Evolutionary conservation across 2,888 invertebrate genomes (phyloP).

Genomic region (Kuschelorhynchus macadamiae): DNA sequence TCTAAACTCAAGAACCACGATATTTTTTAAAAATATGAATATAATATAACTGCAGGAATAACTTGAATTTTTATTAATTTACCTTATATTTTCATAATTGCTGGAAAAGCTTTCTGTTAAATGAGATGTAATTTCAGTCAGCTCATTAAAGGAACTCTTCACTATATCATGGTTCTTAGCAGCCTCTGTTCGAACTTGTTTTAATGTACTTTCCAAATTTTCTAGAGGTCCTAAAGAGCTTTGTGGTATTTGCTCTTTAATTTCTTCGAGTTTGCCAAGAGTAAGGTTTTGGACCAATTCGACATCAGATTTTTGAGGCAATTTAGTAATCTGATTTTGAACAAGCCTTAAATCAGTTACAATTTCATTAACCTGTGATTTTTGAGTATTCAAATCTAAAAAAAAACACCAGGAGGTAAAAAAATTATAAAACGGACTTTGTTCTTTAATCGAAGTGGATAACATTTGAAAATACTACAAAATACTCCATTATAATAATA

Average conservation of each 20-base stretch:
- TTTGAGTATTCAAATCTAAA: slow-evolving; percentile 62
- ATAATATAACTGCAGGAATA: too few relatives aligned
- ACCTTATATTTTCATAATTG: slow-evolving; percentile 72
- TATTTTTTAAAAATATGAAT: too few relatives aligned
- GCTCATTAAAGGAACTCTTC: slow-evolving; percentile 58
- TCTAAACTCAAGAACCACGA: too few relatives aligned
- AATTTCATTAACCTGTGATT: slow-evolving; percentile 61
- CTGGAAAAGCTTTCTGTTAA: slow-evolving; percentile 72
- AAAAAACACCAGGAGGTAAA: too few relatives aligned
- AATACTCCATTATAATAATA: too few relatives aligned
- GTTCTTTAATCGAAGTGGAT: too few relatives aligned
- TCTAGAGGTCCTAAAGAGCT: slow-evolving; percentile 36
- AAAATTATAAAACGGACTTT: too few relatives aligned
- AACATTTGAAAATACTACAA: too few relatives aligned
- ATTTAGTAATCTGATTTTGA: slow-evolving; percentile 57
- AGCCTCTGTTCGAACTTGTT: slow-evolving; percentile 53
- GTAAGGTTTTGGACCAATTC: slow-evolving; percentile 76
- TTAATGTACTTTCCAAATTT: slow-evolving; percentile 51
- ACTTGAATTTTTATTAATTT: too few relatives aligned
- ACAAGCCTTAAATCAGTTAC: slow-evolving; percentile 60
- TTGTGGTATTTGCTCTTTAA: slow-evolving; percentile 39
- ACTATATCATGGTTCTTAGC: slow-evolving; percentile 58
- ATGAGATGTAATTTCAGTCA: slow-evolving; percentile 72
- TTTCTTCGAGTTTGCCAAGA: slow-evolving; percentile 50
- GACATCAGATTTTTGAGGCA: slow-evolving; percentile 72